A percentile compares a stretch with the other conserved stretches of the same genome.
These are phyloP conservation scores for Apis cerana DNA, from an alignment of 1,140 invertebrate species.

Conservation along the genomic window DNA sequence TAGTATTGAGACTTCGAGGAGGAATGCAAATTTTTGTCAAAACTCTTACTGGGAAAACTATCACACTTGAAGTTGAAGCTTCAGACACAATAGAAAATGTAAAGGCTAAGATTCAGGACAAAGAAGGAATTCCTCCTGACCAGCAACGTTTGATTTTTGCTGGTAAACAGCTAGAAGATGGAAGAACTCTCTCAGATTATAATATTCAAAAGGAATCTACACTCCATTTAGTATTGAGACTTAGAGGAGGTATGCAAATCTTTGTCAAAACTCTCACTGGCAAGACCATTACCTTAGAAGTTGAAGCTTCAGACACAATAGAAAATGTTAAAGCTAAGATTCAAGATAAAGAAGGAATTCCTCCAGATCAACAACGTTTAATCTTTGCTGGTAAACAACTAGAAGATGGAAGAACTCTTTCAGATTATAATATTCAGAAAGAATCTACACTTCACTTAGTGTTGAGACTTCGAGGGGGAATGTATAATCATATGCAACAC, in stretches of 20 bases:
- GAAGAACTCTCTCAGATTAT: slow-evolving; percentile 22
- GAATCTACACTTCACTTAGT: not conserved
- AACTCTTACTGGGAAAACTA: no score
- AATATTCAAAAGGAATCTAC: slow-evolving; percentile 80
- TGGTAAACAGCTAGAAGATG: slow-evolving; percentile 25
- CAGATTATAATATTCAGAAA: slow-evolving; percentile 64
- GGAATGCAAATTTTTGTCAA: not conserved
- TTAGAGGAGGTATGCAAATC: slow-evolving; percentile 38
- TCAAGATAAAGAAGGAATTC: slow-evolving; percentile 29
- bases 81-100: slow-evolving; percentile 89
- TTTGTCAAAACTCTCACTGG: not conserved
- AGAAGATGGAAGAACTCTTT: slow-evolving; percentile 25
- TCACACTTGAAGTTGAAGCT: slow-evolving; percentile 88
- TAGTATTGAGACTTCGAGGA: slow-evolving; percentile 25
- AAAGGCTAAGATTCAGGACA: slow-evolving; percentile 77
- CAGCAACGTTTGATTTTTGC: slow-evolving; percentile 31
- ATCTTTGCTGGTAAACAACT: not conserved
- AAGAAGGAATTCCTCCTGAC: slow-evolving; percentile 69
- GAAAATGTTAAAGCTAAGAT: slow-evolving; percentile 84
- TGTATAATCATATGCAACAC: slow-evolving; percentile 83
- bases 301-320: slow-evolving; percentile 89
- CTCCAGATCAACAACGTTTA: slow-evolving; percentile 70
- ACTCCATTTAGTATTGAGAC: slow-evolving; percentile 21
- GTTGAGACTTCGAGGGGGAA: slow-evolving; percentile 61
- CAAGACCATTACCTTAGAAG: slow-evolving; percentile 83